Evolutionary conservation across 2,888 invertebrate species (phyloP).

Genomic region (Orthosia gothica): DNA sequence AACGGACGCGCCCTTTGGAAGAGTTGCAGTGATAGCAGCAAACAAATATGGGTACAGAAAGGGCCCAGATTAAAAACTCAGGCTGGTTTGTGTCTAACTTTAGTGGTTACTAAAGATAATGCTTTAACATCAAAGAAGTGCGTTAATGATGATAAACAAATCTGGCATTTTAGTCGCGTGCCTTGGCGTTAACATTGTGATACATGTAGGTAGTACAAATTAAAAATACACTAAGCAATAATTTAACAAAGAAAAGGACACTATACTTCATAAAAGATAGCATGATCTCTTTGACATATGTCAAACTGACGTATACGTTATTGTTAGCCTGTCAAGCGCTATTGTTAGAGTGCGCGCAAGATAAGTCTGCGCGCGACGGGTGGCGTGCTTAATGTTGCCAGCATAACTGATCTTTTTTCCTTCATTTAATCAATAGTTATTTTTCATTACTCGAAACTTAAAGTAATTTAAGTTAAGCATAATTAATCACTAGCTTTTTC

Average conservation of each 20-base stretch:
- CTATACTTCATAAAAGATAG: no score
- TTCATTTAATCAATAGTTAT: no score
- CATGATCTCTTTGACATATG: no score
- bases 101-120: slow-evolving; percentile 75
- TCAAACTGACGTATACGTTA: no score
- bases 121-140: slow-evolving; percentile 92
- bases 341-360: no score
- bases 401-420: no score
- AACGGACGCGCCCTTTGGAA: slow-evolving; percentile 93
- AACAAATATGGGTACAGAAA: slow-evolving; percentile 94
- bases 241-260: slow-evolving; percentile 18
- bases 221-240: slow-evolving; percentile 38
- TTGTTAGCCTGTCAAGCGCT: no score
- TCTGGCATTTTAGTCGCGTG: slow-evolving; percentile 93
- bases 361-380: no score
- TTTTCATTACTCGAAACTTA: no score
- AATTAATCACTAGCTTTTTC: no score
- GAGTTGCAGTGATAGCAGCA: slow-evolving; percentile 93
- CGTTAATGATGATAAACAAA: slow-evolving; percentile 91
- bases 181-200: slow-evolving; percentile 91
- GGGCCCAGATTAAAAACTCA: slow-evolving; percentile 84
- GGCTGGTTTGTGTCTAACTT: slow-evolving; percentile 81
- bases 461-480: no score
- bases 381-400: no score
- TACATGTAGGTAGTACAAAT: slow-evolving; percentile 66